Evolutionary conservation across 2,888 invertebrate genomes (phyloP), one percentile per base, ranked within the genome.

Genomic region (Listrodromus nycthemerus): DNA sequence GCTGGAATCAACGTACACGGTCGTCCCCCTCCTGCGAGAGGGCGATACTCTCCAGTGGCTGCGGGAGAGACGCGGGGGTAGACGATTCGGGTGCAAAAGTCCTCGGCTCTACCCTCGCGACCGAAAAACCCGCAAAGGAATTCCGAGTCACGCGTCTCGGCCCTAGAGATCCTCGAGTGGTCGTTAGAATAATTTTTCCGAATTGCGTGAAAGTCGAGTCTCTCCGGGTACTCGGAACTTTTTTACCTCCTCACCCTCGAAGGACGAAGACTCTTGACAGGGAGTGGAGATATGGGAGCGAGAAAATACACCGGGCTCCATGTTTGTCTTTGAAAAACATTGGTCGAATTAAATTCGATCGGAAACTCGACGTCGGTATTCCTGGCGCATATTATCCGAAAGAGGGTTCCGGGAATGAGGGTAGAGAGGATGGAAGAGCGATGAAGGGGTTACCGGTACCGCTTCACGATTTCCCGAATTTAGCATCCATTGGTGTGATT

Each of bases 401-500:
- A 19, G 4, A 19, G 50, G 33, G 24, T 63, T 45, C 45, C 48
- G 10, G 55, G 33, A 63, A 13, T 4, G 69, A 55, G 30, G 13
- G 19, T 21, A 37, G 19, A 37, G 21, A 30, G 77, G 48, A 19
- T 3, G 52, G 55, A 55, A 70, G 74, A 19, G 30, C 81, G 85
- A 82, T 63, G 82, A 77, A 84, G 83, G 61, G 84, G 75, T 75
- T 81, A 81, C 82, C 80, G 86, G 86, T 80, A 77, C 82, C 84
- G 82, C 83, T 86, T 85, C 86, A 82, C 86, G 87, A 88, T 87
- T 87, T 85, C 76, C 79, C 76, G 85, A 88, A 86, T 88, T 83
- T 80, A 33, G 73, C 50, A 82, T 82, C 85, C 85, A 88, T 87
- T 85, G 85, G 85, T 81, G 84, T 88, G 88, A 90, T 89, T 89